These are phyloP conservation scores for Bradypodion pumilum DNA, from an alignment of 2,797 vertebrate genomes.

Conservation along the genomic window DNA sequence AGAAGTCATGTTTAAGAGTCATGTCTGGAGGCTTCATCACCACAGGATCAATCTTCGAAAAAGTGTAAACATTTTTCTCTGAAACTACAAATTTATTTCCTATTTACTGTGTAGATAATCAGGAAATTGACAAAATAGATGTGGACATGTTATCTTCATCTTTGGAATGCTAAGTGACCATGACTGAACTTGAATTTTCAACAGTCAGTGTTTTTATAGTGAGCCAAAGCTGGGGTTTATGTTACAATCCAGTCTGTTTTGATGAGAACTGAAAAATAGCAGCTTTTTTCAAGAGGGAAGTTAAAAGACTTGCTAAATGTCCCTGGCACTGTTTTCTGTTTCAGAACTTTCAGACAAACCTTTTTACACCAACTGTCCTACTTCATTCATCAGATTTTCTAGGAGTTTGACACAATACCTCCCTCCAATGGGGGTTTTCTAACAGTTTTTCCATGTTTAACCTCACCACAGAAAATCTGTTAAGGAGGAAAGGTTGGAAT, in stretches of 20 bases:
- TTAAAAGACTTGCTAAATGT: background rate
- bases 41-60: constrained; percentile 28
- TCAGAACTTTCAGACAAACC: too few relatives aligned
- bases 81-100: constrained; percentile 8
- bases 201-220: background rate
- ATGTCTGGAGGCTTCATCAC: constrained; percentile 23
- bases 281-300: background rate
- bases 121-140: background rate
- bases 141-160: background rate
- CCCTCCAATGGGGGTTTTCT: too few relatives aligned
- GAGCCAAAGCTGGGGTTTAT: background rate
- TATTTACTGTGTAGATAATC: constrained; percentile 23
- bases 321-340: background rate
- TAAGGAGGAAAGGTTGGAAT: too few relatives aligned
- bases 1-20: constrained; percentile 45
- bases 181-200: background rate
- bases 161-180: background rate
- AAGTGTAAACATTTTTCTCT: background rate
- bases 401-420: too few relatives aligned
- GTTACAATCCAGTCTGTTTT: background rate
- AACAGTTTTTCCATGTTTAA: too few relatives aligned
- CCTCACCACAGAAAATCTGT: too few relatives aligned
- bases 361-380: too few relatives aligned
- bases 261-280: background rate
- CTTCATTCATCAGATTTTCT: too few relatives aligned